phyloP scores from a whole-genome alignment of 1,140 invertebrate species.

The Lasioglossum albipes region DNA sequence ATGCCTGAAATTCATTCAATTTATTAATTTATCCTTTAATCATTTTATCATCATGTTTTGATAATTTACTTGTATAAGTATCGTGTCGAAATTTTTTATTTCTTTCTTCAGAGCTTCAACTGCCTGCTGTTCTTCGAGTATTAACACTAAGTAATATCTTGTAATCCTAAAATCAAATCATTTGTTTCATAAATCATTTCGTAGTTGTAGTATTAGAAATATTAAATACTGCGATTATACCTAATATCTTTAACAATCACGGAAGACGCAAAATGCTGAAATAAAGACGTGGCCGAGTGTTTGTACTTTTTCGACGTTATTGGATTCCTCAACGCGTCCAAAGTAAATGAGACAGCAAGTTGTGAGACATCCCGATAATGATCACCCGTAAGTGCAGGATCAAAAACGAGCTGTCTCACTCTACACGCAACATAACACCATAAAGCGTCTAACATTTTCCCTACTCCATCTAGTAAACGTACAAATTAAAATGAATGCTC shows the following conservation, averaged over 20 bases:
- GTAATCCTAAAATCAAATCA: slow-evolving; percentile 69
- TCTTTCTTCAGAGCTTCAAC: slow-evolving; percentile 61
- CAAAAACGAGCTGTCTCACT: slow-evolving; percentile 72
- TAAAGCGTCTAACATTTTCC: slow-evolving; percentile 70
- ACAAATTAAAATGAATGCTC: not conserved
- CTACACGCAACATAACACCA: slow-evolving; percentile 73
- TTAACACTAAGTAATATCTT: slow-evolving; percentile 66
- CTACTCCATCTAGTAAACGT: slow-evolving; percentile 33
- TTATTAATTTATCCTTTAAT: slow-evolving; percentile 6
- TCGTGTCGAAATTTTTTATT: slow-evolving; percentile 69
- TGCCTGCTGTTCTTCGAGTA: slow-evolving; percentile 62
- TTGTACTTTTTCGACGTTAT: slow-evolving; percentile 66
- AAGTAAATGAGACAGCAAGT: slow-evolving; percentile 74
- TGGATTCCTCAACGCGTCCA: slow-evolving; percentile 72
- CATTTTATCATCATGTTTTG: not conserved
- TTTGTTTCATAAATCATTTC: slow-evolving; percentile 17
- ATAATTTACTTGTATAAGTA: slow-evolving; percentile 68
- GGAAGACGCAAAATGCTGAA: slow-evolving; percentile 73
- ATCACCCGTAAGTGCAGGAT: slow-evolving; percentile 58
- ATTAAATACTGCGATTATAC: slow-evolving; percentile 52
- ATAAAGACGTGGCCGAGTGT: slow-evolving; percentile 73
- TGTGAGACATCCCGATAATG: slow-evolving; percentile 70
- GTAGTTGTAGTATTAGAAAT: slow-evolving; percentile 30
- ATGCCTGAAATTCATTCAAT: slow-evolving; percentile 66
- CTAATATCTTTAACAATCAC: slow-evolving; percentile 74